Conservation (phyloP, 2,888 invertebrate species). For the Exocentrus adspersus region DNA sequence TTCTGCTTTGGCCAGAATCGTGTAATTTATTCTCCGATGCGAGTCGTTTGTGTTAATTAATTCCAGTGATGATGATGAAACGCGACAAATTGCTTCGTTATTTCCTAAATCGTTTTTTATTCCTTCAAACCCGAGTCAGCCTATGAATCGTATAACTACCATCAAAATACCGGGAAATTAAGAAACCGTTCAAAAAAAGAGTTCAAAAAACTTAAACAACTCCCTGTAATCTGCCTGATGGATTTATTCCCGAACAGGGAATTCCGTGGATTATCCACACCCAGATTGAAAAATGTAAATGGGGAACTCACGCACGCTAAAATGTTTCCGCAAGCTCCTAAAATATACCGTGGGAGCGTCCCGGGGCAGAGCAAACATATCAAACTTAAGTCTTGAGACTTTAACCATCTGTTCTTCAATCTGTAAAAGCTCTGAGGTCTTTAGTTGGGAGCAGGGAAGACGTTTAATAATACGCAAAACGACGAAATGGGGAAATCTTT, state of each 20-base stretch:
- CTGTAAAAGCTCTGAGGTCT: not conserved
- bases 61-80: not conserved
- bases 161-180: too few relatives aligned
- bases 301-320: conserved; percentile 11
- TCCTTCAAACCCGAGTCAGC: too few relatives aligned
- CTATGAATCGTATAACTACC: too few relatives aligned
- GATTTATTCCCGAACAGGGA: conserved; percentile 13
- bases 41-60: not conserved
- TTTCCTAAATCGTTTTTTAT: too few relatives aligned
- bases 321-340: conserved; percentile 11
- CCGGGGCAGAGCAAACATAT: conserved; percentile 9
- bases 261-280: conserved; percentile 12
- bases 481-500: not conserved
- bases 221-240: not conserved
- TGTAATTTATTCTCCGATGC: not conserved
- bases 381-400: conserved; percentile 5
- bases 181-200: too few relatives aligned
- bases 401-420: conserved; percentile 11
- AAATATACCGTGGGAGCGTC: conserved; percentile 9
- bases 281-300: conserved; percentile 17
- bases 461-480: not conserved
- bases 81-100: too few relatives aligned
- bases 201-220: not conserved
- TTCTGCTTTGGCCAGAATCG: not conserved
- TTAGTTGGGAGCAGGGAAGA: not conserved